phyloP scores from a whole-genome alignment of 2,888 invertebrate species.

The Taphrorychus bicolor region DNA sequence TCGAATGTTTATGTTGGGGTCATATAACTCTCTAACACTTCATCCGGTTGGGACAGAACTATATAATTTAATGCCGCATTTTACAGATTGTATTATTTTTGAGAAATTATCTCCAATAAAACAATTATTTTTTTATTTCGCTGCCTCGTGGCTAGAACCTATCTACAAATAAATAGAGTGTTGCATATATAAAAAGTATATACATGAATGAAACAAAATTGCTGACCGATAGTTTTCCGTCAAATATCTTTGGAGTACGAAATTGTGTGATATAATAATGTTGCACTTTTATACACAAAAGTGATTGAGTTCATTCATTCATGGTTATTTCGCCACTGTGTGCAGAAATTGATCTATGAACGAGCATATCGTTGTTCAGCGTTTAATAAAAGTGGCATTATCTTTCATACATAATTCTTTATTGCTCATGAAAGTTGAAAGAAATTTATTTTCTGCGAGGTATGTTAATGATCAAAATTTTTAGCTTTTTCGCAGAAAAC shows the following conservation, averaged over 20 bases:
- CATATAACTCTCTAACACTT: slow-evolving; percentile 29
- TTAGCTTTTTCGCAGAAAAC: too few relatives aligned
- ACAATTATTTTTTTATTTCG: background rate
- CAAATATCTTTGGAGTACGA: background rate
- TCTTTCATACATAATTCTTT: too few relatives aligned
- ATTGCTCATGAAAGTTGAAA: too few relatives aligned
- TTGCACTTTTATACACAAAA: too few relatives aligned
- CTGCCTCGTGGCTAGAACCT: background rate
- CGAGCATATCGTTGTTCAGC: too few relatives aligned
- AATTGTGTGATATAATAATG: background rate
- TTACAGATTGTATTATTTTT: background rate
- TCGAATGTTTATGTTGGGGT: slow-evolving; percentile 28
- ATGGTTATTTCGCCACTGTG: too few relatives aligned
- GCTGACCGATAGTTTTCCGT: background rate
- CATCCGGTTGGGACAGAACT: slow-evolving; percentile 31
- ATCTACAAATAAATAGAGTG: background rate
- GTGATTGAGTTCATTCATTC: background rate
- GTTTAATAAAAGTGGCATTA: too few relatives aligned
- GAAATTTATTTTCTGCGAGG: too few relatives aligned
- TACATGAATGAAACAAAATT: background rate
- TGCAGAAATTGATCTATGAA: too few relatives aligned
- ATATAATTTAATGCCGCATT: background rate
- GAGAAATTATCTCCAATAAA: background rate
- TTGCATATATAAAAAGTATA: too few relatives aligned
- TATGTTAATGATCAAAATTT: too few relatives aligned